Evolutionary conservation across 2,797 vertebrate species (phyloP), one percentile per base, ranked within the genome.

Genomic region (Linurgus olivaceus): DNA sequence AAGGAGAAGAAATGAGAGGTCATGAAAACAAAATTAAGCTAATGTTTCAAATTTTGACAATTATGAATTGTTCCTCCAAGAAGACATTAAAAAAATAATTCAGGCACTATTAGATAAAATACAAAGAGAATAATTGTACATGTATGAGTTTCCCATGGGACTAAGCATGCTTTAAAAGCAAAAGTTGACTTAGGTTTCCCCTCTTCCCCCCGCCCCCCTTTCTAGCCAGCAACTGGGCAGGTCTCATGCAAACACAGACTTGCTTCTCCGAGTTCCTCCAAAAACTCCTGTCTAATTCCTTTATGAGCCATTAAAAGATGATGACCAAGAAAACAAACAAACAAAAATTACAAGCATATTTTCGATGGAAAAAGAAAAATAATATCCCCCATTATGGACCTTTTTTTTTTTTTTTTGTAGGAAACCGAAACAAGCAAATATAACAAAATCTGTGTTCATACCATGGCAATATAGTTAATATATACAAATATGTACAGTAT

Each of bases 21-120:
- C 98, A 97, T 98, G 97, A 97, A 98, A 98, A 98, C 97, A 98
- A 98, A 98, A 98, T 98, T 97, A 98, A 98, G 98, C 98, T 98
- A 98, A 98, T 98, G 97, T 97, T 98, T 98, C 98, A 98, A 97
- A 98, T 97, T 97, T 97, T 98, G 98, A 98, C 98, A 97, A 97
- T 97, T 98, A 98, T 96, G 97, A 97, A 98, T 98, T 97, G 97
- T 98, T 97, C 97, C 96, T 97, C 94, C 92, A 98, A 97, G 97
- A 97, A 97, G 96, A 97, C 94, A 88, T 97, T 88, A 75, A 95
- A 94, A 96, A 93, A 94, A 86, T 82, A 97, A 97, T 90, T 95
- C 97, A 98, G 98, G 97, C 97, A 98, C 97, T 97, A 97, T 97
- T 97, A 97, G 98, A 98, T 98, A 97, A 97, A 98, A 97, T 96